Base-by-base conservation (phyloP, 2,113 vertebrate genomes). In the Sorex fumeus region DNA sequence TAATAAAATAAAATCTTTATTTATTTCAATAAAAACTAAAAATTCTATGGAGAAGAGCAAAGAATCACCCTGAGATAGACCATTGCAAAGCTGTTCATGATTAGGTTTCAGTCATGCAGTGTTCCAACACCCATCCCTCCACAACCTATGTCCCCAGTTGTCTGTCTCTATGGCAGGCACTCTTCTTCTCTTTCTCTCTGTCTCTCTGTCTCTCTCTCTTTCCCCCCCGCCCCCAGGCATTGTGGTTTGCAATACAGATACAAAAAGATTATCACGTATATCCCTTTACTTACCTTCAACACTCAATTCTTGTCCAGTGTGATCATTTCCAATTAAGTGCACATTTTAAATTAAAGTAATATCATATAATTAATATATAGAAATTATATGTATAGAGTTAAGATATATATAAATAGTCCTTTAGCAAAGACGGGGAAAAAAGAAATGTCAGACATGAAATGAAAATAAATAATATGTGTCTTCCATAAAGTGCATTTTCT, bases 301-400 rank as follows among this genome's bases (percentile, higher is more conserved):
- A 40, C 7, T 40, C 40, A 40, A 7, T 7, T 40, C 40, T 40
- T 40, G 40, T 40, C 40, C 40, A 40, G 40, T 7, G 3, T 40
- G 40, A 40, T 40, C 40, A 40, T 40, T 40, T 40, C 40, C 40
- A 40, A 40, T 57, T 27, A 66, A 67, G 8, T 45, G 18, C 18
- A n/a, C 66, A 12, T 85, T 88, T 66, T 64, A 88, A 45, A 16
- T 74, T 77, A 18, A 92, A 85, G 50, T 69, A 75, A 57, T 16
- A 75, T 19, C 27, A 92, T 34, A 53, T 27, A 60, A 30, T 67
- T 57, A 62, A 70, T 19, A 92, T 28, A 78, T 36, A 19, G 43
- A 71, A 36, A 23, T 11, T 2, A 5, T 0, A 19, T 45, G 66
- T 90, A 47, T 45, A 69, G 18, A 74, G 4, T 15, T 32, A 67